Evolutionary conservation across 2,797 vertebrate genomes (phyloP), one percentile per base, ranked within the genome.

Genomic region (Catamblyrhynchus diadema): DNA sequence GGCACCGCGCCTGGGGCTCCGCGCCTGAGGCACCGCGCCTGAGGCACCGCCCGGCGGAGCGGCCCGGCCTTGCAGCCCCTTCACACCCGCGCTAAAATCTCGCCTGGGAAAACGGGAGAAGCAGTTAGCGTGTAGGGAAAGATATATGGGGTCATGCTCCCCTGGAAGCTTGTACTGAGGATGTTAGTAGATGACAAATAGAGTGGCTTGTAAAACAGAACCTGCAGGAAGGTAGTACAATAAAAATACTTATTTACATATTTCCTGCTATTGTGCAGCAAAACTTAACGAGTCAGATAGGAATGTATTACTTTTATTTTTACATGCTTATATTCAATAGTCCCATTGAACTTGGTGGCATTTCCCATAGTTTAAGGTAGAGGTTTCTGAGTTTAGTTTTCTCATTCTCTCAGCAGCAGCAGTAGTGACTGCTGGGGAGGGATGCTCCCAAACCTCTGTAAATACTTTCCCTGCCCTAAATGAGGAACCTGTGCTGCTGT

Each of bases 251-350:
- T 79, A 60, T 78, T 90, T 95, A 53, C 78, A 65, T 85, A 37
- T 78, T 94, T 97, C 83, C 92, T 94, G 66, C 51, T 75, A 73
- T 92, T 94, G 81, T 95, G 86, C 84, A 66, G 62, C 32, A 47
- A 72, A 90, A 90, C 37, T 59, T 81, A 79, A 73, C n/a, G 10
- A 77, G 82, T 80, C 83, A 71, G 44, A 62, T 86, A 81, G 42
- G 64, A 82, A 9, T 32, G 32, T 73, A 13, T 59, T 84, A 79
- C 65, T 88, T 94, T 91, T 77, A 71, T 67, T 94, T 89, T 75
- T 79, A 41, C 0, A 3, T 69, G 24, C 42, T 69, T 69, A 6
- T 12, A 35, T 21, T 86, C 62, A 91, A 70, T 79, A 69, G 57
- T 86, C 25, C 39, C 12, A 13, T 74, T 78, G 57, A 94, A 81